Evolutionary conservation across 1,140 invertebrate species (phyloP), one percentile per base, ranked within the genome.

Genomic region (Drosophila santomea): DNA sequence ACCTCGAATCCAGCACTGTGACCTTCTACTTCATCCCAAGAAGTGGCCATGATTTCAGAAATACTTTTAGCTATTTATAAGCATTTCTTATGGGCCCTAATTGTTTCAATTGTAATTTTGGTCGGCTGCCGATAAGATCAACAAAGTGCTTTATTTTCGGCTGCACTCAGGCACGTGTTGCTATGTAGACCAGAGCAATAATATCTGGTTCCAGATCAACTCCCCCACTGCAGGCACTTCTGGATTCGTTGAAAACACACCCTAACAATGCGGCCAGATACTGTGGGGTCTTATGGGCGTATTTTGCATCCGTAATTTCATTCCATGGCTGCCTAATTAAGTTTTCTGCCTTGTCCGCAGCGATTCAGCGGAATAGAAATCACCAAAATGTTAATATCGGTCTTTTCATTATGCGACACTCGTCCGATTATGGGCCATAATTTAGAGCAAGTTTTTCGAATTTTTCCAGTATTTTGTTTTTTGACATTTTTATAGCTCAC

Each of bases 401-500:
- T 44, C 57, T 78, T 63, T 75, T 84, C 60, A 80, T 52, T 85
- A 85, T 85, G 77, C 81, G 64, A 25, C 54, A 59, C 45, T 63
- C 64, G 78, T 85, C 51, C 32, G 61, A 61, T 88, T 82, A 79
- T 79, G 57, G 67, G 35, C 68, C 84, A 88, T 88, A 88, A 86
- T 69, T 86, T 71, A 57, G 59, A 88, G 66, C 66, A 66, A 64
- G 55, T 81, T 69, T 77, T 67, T 35, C 51, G 71, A 28, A 48
- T 68, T 78, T 88, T 78, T 50, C 63, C 64, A 48, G 71, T 63
- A 66, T 67, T 75, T 79, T 78, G 38, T 63, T 81, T 55, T 82
- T 88, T 82, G 79, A 88, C 84, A 77, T 63, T 83, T 88, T 89
- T 88, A 88, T 89, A 66, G 83, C 67, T 83, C 83, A 88, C 83